Evolutionary conservation across 2,797 vertebrate species (phyloP), one percentile per base, ranked within the genome.

Genomic region (Trachurus trachurus): DNA sequence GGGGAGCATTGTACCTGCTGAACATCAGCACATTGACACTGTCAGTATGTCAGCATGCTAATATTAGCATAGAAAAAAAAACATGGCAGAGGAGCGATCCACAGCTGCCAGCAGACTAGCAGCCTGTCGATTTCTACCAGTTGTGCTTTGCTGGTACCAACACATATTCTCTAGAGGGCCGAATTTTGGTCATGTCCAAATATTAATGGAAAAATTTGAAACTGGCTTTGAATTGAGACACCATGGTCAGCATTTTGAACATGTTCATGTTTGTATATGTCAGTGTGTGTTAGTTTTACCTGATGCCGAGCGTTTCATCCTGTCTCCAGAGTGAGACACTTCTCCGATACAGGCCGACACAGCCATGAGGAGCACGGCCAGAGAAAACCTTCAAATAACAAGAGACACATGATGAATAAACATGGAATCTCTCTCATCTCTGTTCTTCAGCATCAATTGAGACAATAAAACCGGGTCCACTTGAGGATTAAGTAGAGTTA

Each of bases 371-470:
- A 91, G 71, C 69, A 87, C 60, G 21, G 78, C 31, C 47, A 84
- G 26, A 56, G 78, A 84, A 44, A 89, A 79, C 90, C 94, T 95
- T 78, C 29, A 65, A 58, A 47, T 9, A 21, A 82, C 31, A 85
- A 82, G 58, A 71, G 9, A 39, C 9, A 68, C 42, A 74, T n/a
- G 0, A 61, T 22, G 9, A 68, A 65, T 19, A 59, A 19, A 67
- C 16, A 63, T 16, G 13, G 31, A 77, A 66, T n/a, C n/a, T n/a
- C n/a, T n/a, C n/a, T n/a, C 53, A 0, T 50, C 13, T 58, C 34
- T 65, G 42, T 11, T 71, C 12, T n/a, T 69, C 17, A 49, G 26
- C 5, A 34, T 69, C n/a, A n/a, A 17, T 12, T 3, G 5, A 60
- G 17, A 34, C 31, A 21, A 50, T 11, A 17, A 39, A 70, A 40